Evolutionary conservation across 2,797 vertebrate genomes (phyloP).

Genomic region (Microhierax caerulescens): DNA sequence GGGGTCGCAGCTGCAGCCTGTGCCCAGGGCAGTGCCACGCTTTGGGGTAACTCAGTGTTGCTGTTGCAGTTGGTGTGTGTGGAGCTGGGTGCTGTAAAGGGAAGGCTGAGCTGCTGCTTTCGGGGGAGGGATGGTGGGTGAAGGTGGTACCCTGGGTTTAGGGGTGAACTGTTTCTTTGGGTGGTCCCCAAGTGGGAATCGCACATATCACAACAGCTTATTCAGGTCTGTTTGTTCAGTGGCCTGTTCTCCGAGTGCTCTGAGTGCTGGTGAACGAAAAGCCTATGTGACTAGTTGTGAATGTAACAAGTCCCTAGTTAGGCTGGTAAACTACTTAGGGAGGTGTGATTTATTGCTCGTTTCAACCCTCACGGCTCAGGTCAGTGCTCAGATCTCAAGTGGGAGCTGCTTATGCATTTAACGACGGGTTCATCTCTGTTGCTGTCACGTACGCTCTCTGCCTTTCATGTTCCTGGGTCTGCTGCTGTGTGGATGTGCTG

Average conservation of each 20-base stretch:
- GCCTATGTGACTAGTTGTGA: fast-evolving
- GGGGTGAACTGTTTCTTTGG: not conserved
- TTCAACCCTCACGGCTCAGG: not conserved
- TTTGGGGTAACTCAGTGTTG: not conserved
- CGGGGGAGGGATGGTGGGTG: not conserved
- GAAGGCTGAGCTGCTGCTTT: not conserved
- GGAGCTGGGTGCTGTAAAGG: not conserved
- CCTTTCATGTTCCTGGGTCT: not conserved
- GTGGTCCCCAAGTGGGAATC: not conserved
- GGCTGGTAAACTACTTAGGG: not conserved
- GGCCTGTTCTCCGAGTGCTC: not conserved
- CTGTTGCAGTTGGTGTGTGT: fast-evolving
- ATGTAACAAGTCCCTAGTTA: not conserved
- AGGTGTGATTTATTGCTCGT: not conserved
- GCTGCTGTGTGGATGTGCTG: not conserved
- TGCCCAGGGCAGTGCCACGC: fast-evolving
- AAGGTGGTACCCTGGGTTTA: not conserved
- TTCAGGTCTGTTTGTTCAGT: not conserved
- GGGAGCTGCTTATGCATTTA: not conserved
- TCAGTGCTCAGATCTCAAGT: not conserved
- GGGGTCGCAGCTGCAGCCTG: not conserved
- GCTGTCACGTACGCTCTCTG: fast-evolving
- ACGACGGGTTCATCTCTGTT: not conserved
- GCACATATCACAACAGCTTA: fast-evolving
- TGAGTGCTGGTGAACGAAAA: not conserved